phyloP scores from a whole-genome alignment of 92 coral and sea anemone genomes.

The Porites evermanni region DNA sequence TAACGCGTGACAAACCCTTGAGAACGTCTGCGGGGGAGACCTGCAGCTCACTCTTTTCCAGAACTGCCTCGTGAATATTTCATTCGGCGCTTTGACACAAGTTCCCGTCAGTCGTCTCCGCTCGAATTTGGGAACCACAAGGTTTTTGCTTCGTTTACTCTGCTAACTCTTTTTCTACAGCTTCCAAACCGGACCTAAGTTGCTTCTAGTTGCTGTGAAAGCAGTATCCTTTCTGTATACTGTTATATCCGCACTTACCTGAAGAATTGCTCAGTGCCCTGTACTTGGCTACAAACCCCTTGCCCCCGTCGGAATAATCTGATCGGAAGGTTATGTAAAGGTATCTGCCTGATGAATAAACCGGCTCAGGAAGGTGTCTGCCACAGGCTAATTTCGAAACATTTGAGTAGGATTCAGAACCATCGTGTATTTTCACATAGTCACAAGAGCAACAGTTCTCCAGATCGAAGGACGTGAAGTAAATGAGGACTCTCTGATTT shows the following conservation, averaged over 20 bases:
- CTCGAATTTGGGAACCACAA: too few relatives aligned
- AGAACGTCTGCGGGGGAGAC: too few relatives aligned
- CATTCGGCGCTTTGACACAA: too few relatives aligned
- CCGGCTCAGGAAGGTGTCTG: not conserved
- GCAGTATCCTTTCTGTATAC: too few relatives aligned
- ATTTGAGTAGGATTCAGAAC: not conserved
- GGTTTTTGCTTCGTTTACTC: too few relatives aligned
- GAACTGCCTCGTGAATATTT: too few relatives aligned
- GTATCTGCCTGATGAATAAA: slow-evolving; percentile 12
- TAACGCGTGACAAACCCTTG: too few relatives aligned
- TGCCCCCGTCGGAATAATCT: not conserved
- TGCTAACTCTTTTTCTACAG: too few relatives aligned
- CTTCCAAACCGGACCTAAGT: too few relatives aligned
- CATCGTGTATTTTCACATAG: slow-evolving; percentile 2
- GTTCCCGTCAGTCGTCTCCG: too few relatives aligned
- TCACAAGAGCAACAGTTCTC: not conserved
- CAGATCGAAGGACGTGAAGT: not conserved
- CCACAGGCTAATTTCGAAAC: not conserved
- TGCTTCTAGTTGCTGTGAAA: too few relatives aligned
- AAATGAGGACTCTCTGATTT: not conserved
- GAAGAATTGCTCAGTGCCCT: not conserved
- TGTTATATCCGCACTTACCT: not conserved
- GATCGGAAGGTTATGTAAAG: not conserved
- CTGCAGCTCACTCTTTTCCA: too few relatives aligned
- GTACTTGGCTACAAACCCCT: slow-evolving; percentile 14